Percentiles rank a stretch among this genome's conserved stretches.
phyloP scores from a whole-genome alignment of 2,888 invertebrate genomes.

The Mylabris sibirica region DNA sequence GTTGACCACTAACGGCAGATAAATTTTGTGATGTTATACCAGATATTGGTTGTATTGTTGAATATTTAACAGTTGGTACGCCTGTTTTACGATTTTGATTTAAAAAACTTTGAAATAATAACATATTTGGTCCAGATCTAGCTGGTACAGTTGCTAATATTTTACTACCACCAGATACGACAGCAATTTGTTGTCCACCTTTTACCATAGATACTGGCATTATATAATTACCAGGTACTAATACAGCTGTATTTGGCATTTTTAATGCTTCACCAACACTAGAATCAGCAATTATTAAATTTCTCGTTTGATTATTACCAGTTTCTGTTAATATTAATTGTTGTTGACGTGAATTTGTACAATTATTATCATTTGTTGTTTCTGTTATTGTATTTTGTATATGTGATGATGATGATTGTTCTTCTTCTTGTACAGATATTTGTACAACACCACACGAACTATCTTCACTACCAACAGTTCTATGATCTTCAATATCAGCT shows the following conservation, averaged over 20 bases:
- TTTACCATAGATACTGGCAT: conserved; percentile 77
- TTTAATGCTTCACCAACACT: conserved; percentile 71
- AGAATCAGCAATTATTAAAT: conserved; percentile 68
- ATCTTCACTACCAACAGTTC: conserved; percentile 79
- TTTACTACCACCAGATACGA: conserved; percentile 74
- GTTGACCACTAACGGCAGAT: conserved; percentile 59
- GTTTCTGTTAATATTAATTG: conserved; percentile 56
- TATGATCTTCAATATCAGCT: conserved; percentile 69
- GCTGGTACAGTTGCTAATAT: conserved; percentile 64
- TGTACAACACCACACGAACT: conserved; percentile 76
- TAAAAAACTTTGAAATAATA: conserved; percentile 72
- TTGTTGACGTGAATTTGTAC: conserved; percentile 48
- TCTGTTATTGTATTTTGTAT: conserved; percentile 58
- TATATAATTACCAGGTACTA: conserved; percentile 77
- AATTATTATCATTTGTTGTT: conserved; percentile 55
- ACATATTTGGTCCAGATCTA: conserved; percentile 67
- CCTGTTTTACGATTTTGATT: conserved; percentile 67
- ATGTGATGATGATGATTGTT: conserved; percentile 63
- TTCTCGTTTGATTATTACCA: conserved; percentile 61
- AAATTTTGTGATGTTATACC: conserved; percentile 60
- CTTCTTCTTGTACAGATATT: conserved; percentile 66
- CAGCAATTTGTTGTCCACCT: conserved; percentile 75
- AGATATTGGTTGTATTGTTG: conserved; percentile 59
- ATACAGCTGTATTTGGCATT: conserved; percentile 70
- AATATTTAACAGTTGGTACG: conserved; percentile 66